Evolutionary conservation across 1,140 invertebrate species (phyloP), one percentile per base, ranked within the genome.

Genomic region (Drosophila grimshawi): DNA sequence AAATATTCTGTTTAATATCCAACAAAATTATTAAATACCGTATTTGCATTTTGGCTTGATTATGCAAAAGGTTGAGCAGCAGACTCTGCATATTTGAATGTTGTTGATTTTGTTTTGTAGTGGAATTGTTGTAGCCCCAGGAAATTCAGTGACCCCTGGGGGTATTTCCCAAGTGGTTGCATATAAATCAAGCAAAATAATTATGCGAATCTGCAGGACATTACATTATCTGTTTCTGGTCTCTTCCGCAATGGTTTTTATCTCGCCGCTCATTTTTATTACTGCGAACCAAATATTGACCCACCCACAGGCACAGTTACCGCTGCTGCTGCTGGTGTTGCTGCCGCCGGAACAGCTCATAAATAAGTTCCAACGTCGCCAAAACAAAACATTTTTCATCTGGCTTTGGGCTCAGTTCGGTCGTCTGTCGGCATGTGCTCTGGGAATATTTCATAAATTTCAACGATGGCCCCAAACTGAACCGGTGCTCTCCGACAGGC

Each of bases 311-410:
- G 43, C 46, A 19, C 27, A 43, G 6, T 19, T 43, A n/a, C 3
- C 5, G 8, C 43, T 35, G 8, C 41, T 27, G 3, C 6, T 5
- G 7, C 30, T 60, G 33, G 7, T 43, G 60, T 32, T 19, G 19
- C 32, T 3, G 76, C 57, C 64, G 55, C 33, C 52, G 70, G 78
- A 61, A 41, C 57, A 71, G 71, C 63, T 76, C 60, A 86, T 88
- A 86, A 86, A 86, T 86, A 86, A 83, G 76, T 80, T 59, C 63
- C 65, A 81, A 68, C 73, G 76, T 61, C 65, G 74, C 77, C 83
- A 80, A 89, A 80, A 89, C 86, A 83, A 80, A 89, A 89, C 86
- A 83, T 88, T 83, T 89, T 88, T 88, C 85, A 89, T 72, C 48
- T 55, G 56, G 52, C 69, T 60, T 53, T 60, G 61, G 67, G 46